These are phyloP conservation scores for Perognathus longimembris DNA, from an alignment of 2,113 vertebrate genomes.

Conservation along the genomic window DNA sequence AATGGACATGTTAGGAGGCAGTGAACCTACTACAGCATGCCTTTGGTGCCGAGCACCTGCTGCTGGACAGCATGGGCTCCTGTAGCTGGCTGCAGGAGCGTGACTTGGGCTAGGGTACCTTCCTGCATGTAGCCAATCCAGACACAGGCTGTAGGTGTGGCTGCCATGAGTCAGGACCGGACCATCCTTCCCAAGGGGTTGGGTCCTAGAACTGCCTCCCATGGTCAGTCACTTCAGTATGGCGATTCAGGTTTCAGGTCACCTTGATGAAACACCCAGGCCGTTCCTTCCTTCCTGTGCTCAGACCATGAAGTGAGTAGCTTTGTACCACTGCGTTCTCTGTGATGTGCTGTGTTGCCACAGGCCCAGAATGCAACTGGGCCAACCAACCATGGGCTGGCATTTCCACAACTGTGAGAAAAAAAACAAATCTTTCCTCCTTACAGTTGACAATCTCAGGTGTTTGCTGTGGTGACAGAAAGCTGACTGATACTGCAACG, in stretches of 20 bases:
- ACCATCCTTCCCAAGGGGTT: not conserved
- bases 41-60: not conserved
- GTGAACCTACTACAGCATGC: constrained; percentile 27
- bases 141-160: not conserved
- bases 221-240: not conserved
- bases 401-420: not conserved
- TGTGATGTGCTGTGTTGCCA: too few relatives aligned
- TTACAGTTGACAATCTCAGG: not conserved
- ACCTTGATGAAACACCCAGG: too few relatives aligned
- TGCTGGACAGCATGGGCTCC: not conserved
- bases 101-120: too few relatives aligned
- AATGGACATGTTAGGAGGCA: constrained; percentile 53
- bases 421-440: not conserved
- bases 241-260: not conserved
- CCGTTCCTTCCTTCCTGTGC: not conserved
- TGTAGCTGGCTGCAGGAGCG: not conserved
- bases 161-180: not conserved
- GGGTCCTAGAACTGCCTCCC: not conserved
- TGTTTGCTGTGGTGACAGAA: not conserved
- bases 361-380: not conserved
- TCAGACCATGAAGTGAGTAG: not conserved
- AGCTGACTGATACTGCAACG: not conserved
- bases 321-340: not conserved
- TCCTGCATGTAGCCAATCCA: not conserved
- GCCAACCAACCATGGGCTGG: not conserved